Evolutionary conservation across 2,113 vertebrate species (phyloP), one percentile per base, ranked within the genome.

Genomic region (Sorex fumeus): DNA sequence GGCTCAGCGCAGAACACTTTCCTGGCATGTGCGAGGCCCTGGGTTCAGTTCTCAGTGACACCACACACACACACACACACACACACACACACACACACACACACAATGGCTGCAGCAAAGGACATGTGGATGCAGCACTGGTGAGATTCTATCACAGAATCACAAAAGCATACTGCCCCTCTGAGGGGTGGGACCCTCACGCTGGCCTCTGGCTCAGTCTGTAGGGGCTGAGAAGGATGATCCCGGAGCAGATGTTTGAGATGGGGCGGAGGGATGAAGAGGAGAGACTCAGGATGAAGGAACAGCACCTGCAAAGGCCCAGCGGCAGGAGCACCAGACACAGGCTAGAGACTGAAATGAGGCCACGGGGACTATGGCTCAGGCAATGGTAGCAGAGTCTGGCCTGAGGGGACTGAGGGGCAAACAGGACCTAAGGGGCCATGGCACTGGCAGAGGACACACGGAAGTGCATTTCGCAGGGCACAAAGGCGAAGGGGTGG

Each of bases 291-390:
- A 53, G 70, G 32, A 88, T 18, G 25, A 80, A 62, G 85, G 28
- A 69, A 72, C 0, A 5, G 67, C 36, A 80, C 2, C 23, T 11
- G 21, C 92, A 74, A 95, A 94, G 62, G 62, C 64, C 77, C 25
- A 10, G 32, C 25, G 75, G 82, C 78, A 87, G 82, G 75, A 8
- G 19, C 23, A 34, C 19, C 47, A 21, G 30, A 27, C 28, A 13
- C 3, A 18, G 23, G 18, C 4, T 45, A 90, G 71, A 85, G 69
- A 4, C 47, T 27, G 74, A 94, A 84, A 60, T 1, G 43, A 76
- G 8, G 57, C 16, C 78, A 8, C 27, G 40, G 10, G 18, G 36
- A 45, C 28, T 45, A 15, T 60, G 74, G 72, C 10, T 87, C 32
- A 11, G 30, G 28, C 36, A 76, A 50, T 0, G 0, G 8, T 19